Evolutionary conservation across 1,140 invertebrate genomes (phyloP).

Genomic region (Gryon sp.): DNA sequence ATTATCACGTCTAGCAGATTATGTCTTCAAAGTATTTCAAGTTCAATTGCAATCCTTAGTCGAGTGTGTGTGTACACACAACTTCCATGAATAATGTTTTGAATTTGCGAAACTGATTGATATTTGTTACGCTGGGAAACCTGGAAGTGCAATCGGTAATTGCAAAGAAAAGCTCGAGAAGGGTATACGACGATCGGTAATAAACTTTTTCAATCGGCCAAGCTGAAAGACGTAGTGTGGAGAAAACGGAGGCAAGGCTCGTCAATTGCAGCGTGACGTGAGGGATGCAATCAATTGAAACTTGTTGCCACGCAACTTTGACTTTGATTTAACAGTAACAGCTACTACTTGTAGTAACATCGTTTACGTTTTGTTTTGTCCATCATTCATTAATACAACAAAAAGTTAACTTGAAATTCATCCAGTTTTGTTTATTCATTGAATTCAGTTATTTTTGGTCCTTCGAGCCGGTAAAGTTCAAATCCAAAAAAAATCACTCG

Average conservation of each 20-base stretch:
- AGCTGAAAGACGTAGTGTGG: constrained; percentile 16
- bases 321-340: constrained; percentile 66
- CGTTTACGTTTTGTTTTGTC: no score
- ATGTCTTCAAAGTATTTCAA: neutral
- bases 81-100: constrained; percentile 2
- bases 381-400: no score
- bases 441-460: no score
- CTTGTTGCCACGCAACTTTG: constrained; percentile 57
- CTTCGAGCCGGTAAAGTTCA: no score
- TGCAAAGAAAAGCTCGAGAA: constrained; percentile 33
- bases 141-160: constrained; percentile 30
- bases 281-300: constrained; percentile 69
- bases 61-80: no score
- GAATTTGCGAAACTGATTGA: constrained; percentile 24
- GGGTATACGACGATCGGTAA: constrained; percentile 64
- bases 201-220: constrained; percentile 68
- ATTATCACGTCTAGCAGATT: neutral
- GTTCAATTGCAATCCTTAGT: neutral
- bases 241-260: constrained; percentile 31
- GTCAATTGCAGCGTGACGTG: constrained; percentile 44
- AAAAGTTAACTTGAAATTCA: no score
- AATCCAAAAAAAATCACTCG: no score
- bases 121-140: constrained; percentile 6
- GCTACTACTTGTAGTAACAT: constrained; percentile 10
- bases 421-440: no score